A percentile compares a stretch with the other conserved stretches of the same genome.
phyloP scores from a whole-genome alignment of 2,888 invertebrate species.

The Abscondita cerata region DNA sequence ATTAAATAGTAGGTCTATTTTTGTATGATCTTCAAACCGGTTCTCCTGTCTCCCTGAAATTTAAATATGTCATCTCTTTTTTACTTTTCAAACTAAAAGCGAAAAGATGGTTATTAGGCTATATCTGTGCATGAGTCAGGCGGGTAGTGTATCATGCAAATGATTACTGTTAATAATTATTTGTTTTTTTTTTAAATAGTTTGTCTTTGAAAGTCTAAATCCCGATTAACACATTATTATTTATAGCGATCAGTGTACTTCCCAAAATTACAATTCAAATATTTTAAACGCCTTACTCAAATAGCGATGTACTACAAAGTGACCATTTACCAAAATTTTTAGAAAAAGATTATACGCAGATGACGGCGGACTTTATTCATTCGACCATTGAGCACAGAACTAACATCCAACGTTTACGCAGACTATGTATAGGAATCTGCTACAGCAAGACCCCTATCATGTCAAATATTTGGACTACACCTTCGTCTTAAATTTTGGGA shows the following conservation, averaged over 20 bases:
- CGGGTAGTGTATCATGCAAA: not conserved
- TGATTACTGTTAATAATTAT: not conserved
- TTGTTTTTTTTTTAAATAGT: not conserved
- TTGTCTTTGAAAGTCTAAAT: no score
- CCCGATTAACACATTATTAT: constrained; percentile 33
- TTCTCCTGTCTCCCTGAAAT: no score
- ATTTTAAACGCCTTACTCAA: constrained; percentile 42
- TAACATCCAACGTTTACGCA: constrained; percentile 23
- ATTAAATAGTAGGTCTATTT: no score
- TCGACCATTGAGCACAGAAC: constrained; percentile 39
- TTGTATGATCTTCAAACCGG: no score
- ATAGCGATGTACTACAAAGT: constrained; percentile 37
- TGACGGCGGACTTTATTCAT: constrained; percentile 46
- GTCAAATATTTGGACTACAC: constrained; percentile 29
- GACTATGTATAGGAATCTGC: constrained; percentile 11
- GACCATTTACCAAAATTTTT: constrained; percentile 43
- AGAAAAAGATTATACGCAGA: constrained; percentile 45
- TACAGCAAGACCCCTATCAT: constrained; percentile 27
- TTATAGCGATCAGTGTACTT: constrained; percentile 44
- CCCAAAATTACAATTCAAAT: constrained; percentile 43
- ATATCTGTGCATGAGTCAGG: no score
- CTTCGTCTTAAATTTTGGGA: constrained; percentile 24
- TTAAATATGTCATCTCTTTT: no score
- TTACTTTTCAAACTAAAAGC: no score
- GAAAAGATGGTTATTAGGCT: no score